A percentile compares a stretch with the other conserved stretches of the same genome.
phyloP scores from a whole-genome alignment of 2,113 vertebrate species.

The Pteruthius melanotis region DNA sequence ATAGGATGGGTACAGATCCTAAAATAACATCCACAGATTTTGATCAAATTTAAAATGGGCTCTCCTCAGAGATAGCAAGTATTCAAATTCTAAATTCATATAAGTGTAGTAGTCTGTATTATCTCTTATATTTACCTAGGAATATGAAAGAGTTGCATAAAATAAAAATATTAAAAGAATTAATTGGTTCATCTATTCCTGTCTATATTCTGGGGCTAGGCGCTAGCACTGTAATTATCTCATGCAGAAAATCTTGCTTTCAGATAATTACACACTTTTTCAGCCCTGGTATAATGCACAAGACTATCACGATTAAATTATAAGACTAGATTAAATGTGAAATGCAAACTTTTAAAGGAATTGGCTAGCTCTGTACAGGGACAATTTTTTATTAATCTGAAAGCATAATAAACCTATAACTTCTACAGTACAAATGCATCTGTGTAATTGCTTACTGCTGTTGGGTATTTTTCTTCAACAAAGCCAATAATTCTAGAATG shows the following conservation, averaged over 20 bases:
- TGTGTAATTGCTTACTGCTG: background rate
- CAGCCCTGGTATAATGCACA: background rate
- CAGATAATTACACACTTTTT: constrained; percentile 36
- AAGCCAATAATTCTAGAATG: background rate
- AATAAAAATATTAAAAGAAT: background rate
- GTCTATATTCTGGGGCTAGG: background rate
- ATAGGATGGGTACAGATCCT: background rate
- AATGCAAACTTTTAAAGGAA: constrained; percentile 30
- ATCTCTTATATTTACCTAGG: background rate
- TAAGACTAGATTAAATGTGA: constrained; percentile 30
- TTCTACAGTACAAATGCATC: background rate
- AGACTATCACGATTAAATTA: constrained; percentile 9
- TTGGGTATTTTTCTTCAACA: background rate
- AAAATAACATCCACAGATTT: background rate
- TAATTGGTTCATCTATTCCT: constrained; percentile 2
- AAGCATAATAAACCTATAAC: constrained; percentile 21
- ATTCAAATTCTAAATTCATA: background rate
- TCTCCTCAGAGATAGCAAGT: background rate
- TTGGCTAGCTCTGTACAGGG: background rate
- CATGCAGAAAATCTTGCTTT: constrained; percentile 28
- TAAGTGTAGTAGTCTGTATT: background rate
- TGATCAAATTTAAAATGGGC: background rate
- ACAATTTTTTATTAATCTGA: constrained; percentile 28
- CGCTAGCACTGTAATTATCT: constrained; percentile 1
- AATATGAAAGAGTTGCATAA: background rate